Conservation (phyloP, 2,888 invertebrate genomes). For the Tromatobia lineatoria region DNA sequence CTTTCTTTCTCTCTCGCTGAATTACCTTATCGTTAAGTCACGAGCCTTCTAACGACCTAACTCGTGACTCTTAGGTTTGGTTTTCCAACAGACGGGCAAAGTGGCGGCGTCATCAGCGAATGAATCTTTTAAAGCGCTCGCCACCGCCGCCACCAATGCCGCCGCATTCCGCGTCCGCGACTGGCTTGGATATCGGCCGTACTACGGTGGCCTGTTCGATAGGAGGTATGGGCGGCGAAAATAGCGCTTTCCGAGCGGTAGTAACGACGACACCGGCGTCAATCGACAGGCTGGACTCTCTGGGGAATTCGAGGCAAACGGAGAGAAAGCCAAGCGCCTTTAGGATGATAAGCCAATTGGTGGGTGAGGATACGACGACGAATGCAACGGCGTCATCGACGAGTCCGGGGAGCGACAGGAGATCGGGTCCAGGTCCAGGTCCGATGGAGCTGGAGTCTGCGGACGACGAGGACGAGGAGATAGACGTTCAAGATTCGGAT, state of each 20-base stretch:
- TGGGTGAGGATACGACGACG: constrained; percentile 78
- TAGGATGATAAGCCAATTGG: constrained; percentile 83
- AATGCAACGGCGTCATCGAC: constrained; percentile 77
- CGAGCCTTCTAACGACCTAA: constrained; percentile 87
- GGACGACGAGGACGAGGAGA: constrained; percentile 90
- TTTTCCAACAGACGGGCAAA: constrained; percentile 99
- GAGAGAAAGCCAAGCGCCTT: constrained; percentile 83
- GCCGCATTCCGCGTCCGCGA: constrained; percentile 77
- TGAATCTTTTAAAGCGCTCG: constrained; percentile 95
- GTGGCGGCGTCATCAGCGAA: constrained; percentile 98
- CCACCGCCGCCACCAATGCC: constrained; percentile 87
- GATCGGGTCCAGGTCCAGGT: constrained; percentile 58
- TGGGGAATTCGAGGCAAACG: constrained; percentile 66
- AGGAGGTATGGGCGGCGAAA: constrained; percentile 94
- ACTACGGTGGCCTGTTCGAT: constrained; percentile 80
- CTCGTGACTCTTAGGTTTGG: constrained; percentile 98
- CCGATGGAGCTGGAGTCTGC: constrained; percentile 72
- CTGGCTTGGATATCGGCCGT: constrained; percentile 81
- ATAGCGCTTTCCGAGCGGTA: constrained; percentile 94
- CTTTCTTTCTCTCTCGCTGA: constrained; percentile 55
- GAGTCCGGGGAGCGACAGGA: constrained; percentile 52
- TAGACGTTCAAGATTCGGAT: constrained; percentile 94
- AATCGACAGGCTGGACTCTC: constrained; percentile 66
- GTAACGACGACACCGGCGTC: constrained; percentile 80
- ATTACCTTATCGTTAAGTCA: constrained; percentile 71